phyloP scores from a whole-genome alignment of 1,140 invertebrate genomes.

The Copidosoma floridanum region DNA sequence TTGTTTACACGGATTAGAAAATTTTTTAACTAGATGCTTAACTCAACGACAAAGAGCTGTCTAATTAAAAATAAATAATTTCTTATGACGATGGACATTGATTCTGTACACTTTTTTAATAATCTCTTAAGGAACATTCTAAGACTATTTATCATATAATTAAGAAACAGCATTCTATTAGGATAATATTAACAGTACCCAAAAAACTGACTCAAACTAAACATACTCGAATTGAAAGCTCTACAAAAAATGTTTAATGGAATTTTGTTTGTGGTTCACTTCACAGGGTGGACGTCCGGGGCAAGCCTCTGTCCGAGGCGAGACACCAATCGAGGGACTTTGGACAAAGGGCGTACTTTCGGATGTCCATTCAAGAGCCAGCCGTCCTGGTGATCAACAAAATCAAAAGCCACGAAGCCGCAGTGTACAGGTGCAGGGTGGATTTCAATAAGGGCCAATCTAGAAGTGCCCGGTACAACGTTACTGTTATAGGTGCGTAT shows the following conservation, averaged over 20 bases:
- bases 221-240: too few relatives aligned
- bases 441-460: constrained; percentile 87
- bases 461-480: constrained; percentile 81
- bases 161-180: too few relatives aligned
- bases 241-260: background rate
- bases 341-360: constrained; percentile 76
- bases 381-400: constrained; percentile 75
- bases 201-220: too few relatives aligned
- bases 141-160: too few relatives aligned
- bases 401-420: constrained; percentile 79
- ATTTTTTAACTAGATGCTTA: too few relatives aligned
- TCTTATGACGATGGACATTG: too few relatives aligned
- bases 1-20: too few relatives aligned
- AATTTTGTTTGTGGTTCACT: constrained; percentile 40
- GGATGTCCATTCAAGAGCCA: constrained; percentile 65
- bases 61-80: too few relatives aligned
- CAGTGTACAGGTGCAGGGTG: constrained; percentile 82
- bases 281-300: constrained; percentile 76
- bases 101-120: too few relatives aligned
- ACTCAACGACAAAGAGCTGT: too few relatives aligned
- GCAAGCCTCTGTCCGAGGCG: constrained; percentile 68
- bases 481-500: constrained; percentile 85
- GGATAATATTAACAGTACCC: too few relatives aligned
- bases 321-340: constrained; percentile 77
- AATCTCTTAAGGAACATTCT: too few relatives aligned